Base-by-base conservation (phyloP, 2,888 invertebrate species). In the Doris montereyensis region DNA sequence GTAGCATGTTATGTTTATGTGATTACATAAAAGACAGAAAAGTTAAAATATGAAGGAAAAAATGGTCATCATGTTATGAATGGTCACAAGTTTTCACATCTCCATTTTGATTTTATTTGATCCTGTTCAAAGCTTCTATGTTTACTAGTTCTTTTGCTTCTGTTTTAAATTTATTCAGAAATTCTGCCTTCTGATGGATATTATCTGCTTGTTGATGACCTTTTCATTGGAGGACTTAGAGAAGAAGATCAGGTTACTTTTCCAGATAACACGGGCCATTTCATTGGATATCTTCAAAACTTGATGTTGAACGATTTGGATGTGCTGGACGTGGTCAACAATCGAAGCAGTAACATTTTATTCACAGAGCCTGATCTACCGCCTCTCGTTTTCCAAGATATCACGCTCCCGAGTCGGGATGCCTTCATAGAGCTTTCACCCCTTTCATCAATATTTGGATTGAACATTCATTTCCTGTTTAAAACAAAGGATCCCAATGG, bases 231-330 rank as follows among this genome's bases (percentile, higher is more conserved):
- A 26, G 83, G 86, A 4, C 17, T 65, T 41, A 21, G 5, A 57
- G 80, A 26, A 57, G 62, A 17, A 81, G 83, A 41, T 78, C 70
- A 30, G 76, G 78, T 78, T 21, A 57, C 78, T 8, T 76, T 80
- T 76, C 28, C 79, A n/a, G n/a, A n/a, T n/a, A 82, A 34, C 83
- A 84, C 58, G 76, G 86, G 87, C n/a, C 88, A 88, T 0, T 86
- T 86, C 74, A 82, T 88, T 81, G 87, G 87, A n/a, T n/a, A n/a
- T n/a, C n/a, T n/a, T n/a, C n/a, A n/a, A 74, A 88, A 87, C 76
- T 86, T 88, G 67, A 83, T 84, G 74, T 84, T 85, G 52, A 85
- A 84, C 65, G 84, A 82, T 17, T n/a, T 77, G 4, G 88, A 88
- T 34, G 67, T 88, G 8, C 86, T 89, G n/a, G 52, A 71, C 81